Base-by-base conservation (phyloP, 2,113 vertebrate species). In the Sapayoa aenigma region DNA sequence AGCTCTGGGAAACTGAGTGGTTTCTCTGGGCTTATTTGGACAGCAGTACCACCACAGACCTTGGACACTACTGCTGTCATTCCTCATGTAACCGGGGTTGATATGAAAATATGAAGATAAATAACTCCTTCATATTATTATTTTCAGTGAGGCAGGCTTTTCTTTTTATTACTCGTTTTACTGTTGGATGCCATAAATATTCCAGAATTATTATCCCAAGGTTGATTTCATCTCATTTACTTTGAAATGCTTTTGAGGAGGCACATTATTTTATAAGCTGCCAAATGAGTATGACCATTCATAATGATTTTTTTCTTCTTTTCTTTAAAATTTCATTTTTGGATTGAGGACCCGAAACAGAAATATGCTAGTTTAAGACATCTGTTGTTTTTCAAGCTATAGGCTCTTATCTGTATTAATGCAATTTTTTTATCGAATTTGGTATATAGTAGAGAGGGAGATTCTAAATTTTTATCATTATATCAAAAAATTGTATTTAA, bases 311-410 rank as follows among this genome's bases (percentile, higher is more conserved):
- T 95, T 96, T 95, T 91, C 79, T 80, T 89, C 86, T 95, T 94
- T 93, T 91, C 82, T 93, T 95, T 92, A 96, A 93, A 95, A 95
- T 87, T 89, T 91, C 60, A 72, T 90, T 96, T 94, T 97, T 96
- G 93, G 94, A 96, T 94, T 81, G 84, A 91, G 86, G 79, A 96
- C 93, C 91, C 76, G 84, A 95, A 96, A 95, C 84, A 94, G 88
- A 95, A 97, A 96, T 96, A 95, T 91, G 90, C 62, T 96, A 96
- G 97, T 93, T 96, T 93, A 93, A 96, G 93, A 96, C 92, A 97
- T 96, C 94, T 97, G 95, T 94, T 97, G 95, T 96, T 97, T 97
- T 95, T 93, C 78, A 79, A 96, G 81, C 78, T 95, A 95, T 90
- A 93, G 93, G 89, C 49, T 52, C 11, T 49, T 95, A 66, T 85